Evolutionary conservation across 2,888 invertebrate species (phyloP).

Genomic region (Mantis religiosa): DNA sequence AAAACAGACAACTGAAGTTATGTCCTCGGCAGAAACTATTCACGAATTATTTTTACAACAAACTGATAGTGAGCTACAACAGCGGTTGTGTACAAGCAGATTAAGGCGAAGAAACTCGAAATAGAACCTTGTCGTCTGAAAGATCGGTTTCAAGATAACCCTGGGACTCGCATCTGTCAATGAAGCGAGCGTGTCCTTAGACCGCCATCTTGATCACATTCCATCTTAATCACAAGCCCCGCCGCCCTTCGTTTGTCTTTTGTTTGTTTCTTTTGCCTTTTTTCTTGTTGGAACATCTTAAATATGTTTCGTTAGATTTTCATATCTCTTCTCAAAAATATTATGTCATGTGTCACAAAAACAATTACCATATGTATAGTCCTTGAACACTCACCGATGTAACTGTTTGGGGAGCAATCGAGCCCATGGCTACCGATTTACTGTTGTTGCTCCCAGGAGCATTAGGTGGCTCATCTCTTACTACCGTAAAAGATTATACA

Average conservation of each 20-base stretch:
- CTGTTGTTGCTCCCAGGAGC: too few species aligned
- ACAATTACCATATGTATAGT: neutral
- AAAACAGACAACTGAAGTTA: neutral
- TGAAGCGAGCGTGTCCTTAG: neutral
- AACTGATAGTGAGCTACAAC: neutral
- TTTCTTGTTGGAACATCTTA: neutral
- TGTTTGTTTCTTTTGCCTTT: neutral
- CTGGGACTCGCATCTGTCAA: neutral
- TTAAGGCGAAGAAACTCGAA: neutral
- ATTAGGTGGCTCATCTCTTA: too few species aligned
- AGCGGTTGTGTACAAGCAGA: neutral
- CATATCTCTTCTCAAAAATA: neutral
- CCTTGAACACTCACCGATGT: neutral
- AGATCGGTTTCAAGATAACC: neutral
- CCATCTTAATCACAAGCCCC: neutral
- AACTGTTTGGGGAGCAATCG: neutral
- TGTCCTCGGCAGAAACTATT: neutral
- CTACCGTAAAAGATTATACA: too few species aligned
- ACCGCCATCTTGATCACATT: neutral
- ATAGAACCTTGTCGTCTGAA: neutral
- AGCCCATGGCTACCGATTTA: neutral
- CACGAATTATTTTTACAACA: neutral
- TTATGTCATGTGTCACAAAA: neutral
- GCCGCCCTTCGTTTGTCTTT: neutral
- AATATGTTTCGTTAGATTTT: neutral